Evolutionary conservation across 2,797 vertebrate species (phyloP), one percentile per base, ranked within the genome.

Genomic region (Furcifer pardalis): DNA sequence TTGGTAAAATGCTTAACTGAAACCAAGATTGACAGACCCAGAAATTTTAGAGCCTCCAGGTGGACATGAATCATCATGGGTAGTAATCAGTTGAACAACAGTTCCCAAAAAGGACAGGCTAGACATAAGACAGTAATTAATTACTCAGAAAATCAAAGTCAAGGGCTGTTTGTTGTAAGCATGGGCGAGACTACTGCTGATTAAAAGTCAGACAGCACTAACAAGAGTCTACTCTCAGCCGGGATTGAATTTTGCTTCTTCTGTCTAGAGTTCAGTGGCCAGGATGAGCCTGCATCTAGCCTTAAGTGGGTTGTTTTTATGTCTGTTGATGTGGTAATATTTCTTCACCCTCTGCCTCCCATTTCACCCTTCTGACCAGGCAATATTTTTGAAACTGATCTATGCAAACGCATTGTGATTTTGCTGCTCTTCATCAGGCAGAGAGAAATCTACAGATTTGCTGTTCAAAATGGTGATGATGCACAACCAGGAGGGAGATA

Each of bases 61-160:
- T 79, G 44, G 5, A 42, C 0, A 21, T 84, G 68, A 73, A 73
- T 30, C 77, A 72, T 52, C 68, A 65, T 27, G 60, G n/a, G 71
- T 63, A 71, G 40, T 80, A 74, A 52, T 80, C 21, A 74, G 35
- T 66, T 44, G 30, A 40, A 80, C 60, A 85, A 40, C 46, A 73
- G 44, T 73, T 80, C 30, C 46, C 60, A 9, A 79, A 79, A 84
- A 84, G 19, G 69, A 23, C 32, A 74, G 37, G 60, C 56, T 79
- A 59, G 68, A 56, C 35, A 65, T 37, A 19, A 65, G 69, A 23
- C 27, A 73, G 32, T 79, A 80, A 74, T 80, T 52, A 80, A 74
- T 65, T 85, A 85, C 52, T 73, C 46, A 85, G 46, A 60, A 60
- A 77, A 78, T 44, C 65, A 77, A 69, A 84, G 35, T 65, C 44